Percentiles rank a stretch among this genome's conserved stretches.
Conservation (phyloP, 2,113 vertebrate genomes). For the Protomyctophum bolini region DNA sequence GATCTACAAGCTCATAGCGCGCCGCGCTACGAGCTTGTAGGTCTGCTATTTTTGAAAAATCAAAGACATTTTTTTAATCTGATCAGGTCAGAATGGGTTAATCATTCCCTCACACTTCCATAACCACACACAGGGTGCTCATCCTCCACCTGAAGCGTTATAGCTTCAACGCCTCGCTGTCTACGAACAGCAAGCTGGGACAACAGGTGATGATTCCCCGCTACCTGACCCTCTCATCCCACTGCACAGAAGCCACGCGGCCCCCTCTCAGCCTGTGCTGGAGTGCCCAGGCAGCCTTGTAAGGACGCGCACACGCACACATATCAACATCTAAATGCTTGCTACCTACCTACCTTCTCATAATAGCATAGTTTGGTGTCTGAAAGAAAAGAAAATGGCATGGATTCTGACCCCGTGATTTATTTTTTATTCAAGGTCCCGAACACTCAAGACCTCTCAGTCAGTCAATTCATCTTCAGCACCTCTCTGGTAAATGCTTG, state of each 20-base stretch:
- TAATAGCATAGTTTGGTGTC: too few relatives aligned
- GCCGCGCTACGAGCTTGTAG: too few relatives aligned
- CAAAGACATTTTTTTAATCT: too few relatives aligned
- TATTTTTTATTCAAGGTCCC: slow-evolving; percentile 78
- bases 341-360: too few relatives aligned
- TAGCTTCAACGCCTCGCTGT: slow-evolving; percentile 94
- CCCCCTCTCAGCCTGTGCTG: slow-evolving; percentile 86
- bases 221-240: slow-evolving; percentile 90
- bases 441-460: slow-evolving; percentile 91
- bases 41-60: too few relatives aligned
- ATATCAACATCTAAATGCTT: background rate
- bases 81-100: too few relatives aligned
- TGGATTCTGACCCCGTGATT: background rate
- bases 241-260: slow-evolving; percentile 90
- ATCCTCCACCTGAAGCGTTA: slow-evolving; percentile 98
- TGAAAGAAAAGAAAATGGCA: too few relatives aligned
- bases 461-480: slow-evolving; percentile 87
- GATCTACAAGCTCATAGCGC: too few relatives aligned
- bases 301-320: slow-evolving; percentile 40
- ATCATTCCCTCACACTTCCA: background rate
- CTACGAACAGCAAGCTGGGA: slow-evolving; percentile 95
- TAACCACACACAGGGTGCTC: slow-evolving; percentile 81
- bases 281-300: slow-evolving; percentile 84
- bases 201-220: slow-evolving; percentile 96
- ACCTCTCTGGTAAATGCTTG: slow-evolving; percentile 82